phyloP scores from a whole-genome alignment of 2,797 vertebrate species.

The Rhinatrema bivittatum region DNA sequence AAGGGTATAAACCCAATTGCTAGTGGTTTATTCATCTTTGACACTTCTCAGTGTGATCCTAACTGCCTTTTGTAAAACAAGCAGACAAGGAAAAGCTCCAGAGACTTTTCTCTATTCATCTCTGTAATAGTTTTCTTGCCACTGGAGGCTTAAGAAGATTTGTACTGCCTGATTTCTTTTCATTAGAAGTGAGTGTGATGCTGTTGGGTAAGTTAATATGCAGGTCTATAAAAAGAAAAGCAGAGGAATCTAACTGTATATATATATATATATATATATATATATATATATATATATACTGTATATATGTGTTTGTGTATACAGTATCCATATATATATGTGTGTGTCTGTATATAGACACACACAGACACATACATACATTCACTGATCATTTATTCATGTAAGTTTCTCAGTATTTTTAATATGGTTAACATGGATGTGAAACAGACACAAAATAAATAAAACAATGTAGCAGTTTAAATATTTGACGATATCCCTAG shows the following conservation, averaged over 20 bases:
- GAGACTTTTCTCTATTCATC: conserved; percentile 59
- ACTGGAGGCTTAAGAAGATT: conserved; percentile 57
- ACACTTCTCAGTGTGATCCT: conserved; percentile 53
- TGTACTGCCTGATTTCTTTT: conserved; percentile 53
- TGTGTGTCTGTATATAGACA: too few relatives aligned
- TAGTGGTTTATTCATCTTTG: conserved; percentile 50
- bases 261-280: too few relatives aligned
- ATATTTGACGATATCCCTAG: conserved; percentile 27
- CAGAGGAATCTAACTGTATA: conserved; percentile 9
- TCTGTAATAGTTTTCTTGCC: conserved; percentile 60
- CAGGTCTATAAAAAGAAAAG: conserved; percentile 24
- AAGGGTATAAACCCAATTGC: conserved; percentile 45
- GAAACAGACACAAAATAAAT: conserved; percentile 14
- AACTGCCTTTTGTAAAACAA: conserved; percentile 56
- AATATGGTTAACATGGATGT: conserved; percentile 3
- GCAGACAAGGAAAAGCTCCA: conserved; percentile 44
- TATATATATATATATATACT: too few relatives aligned
- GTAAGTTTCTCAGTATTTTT: conserved; percentile 22
- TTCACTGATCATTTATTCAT: too few relatives aligned
- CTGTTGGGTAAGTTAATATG: conserved; percentile 58
- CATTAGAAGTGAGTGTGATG: conserved; percentile 53
- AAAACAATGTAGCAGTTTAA: conserved; percentile 19
- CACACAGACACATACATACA: too few relatives aligned
- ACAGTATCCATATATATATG: too few relatives aligned
- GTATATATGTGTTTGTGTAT: too few relatives aligned